Evolutionary conservation across 2,113 vertebrate species (phyloP).

Genomic region (Bos indicus): DNA sequence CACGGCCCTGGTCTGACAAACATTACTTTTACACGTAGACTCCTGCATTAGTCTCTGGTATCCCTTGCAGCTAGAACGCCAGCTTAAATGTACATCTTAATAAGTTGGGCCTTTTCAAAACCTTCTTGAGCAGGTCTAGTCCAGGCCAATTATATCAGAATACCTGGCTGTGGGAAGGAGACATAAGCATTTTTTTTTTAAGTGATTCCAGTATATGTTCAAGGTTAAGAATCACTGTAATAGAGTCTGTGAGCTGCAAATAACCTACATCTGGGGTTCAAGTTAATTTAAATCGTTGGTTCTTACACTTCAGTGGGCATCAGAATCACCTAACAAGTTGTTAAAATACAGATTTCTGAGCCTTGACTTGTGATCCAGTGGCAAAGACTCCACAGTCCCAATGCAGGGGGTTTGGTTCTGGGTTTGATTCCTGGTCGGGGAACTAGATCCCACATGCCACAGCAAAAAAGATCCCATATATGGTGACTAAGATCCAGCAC

Average conservation of each 20-base stretch:
- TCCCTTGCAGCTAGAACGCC: neutral
- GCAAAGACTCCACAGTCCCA: neutral
- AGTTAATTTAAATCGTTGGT: neutral
- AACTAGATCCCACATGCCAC: neutral
- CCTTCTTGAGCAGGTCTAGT: neutral
- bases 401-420: neutral
- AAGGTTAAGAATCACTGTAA: neutral
- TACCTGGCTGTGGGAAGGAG: neutral
- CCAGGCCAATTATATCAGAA: neutral
- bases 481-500: neutral
- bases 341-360: neutral
- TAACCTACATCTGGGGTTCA: neutral
- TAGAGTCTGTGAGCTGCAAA: neutral
- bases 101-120: neutral
- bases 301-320: neutral
- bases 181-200: neutral
- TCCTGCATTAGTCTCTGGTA: neutral
- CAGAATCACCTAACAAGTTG: neutral
- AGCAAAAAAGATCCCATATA: neutral
- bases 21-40: fast-evolving
- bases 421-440: neutral
- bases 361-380: neutral
- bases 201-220: neutral
- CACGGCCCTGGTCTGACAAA: neutral
- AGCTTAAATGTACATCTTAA: neutral